Base-by-base conservation (phyloP, 2,113 vertebrate genomes). In the Heteronetta atricapilla region DNA sequence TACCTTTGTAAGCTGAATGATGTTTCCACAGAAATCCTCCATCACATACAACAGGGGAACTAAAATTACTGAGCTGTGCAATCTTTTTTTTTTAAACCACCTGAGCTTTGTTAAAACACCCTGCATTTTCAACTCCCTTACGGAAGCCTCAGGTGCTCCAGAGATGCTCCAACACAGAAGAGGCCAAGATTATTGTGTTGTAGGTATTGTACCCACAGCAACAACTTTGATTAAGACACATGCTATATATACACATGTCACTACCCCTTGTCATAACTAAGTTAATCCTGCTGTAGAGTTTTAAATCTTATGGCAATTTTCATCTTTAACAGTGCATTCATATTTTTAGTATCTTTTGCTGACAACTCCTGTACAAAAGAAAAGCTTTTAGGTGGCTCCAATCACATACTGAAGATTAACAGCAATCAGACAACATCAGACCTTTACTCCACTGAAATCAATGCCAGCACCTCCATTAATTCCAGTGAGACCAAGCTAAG, bases 231-330 rank as follows among this genome's bases (percentile, higher is more conserved):
- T 5, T 14, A 76, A 18, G 16, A 13, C 25, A 44, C 11, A 17
- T 0, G 0, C 13, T 40, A 17, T 34, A 59, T 3, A 2, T 4
- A 4, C 0, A 18, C 0, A 18, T 31, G 31, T 13, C 67, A 59
- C 22, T 19, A 63, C n/a, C 33, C 75, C 48, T 4, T 62, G 15
- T 25, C 8, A 3, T 20, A 64, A 50, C 3, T 28, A 44, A 52
- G n/a, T 16, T 56, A 80, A 66, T 11, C 55, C 36, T 84, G n/a
- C 50, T 74, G 44, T 56, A 70, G 23, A n/a, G 15, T 12, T 60
- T 55, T 15, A 46, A 34, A 6, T 53, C 60, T 31, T 28, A 10
- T 28, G 28, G 52, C n/a, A 31, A 10, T 34, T 85, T 55, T 46
- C 19, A 59, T 40, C 8, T 50, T 53, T 28, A 19, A 22, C 0